Base-by-base conservation (phyloP, 2,888 invertebrate genomes). In the Trachelus troglodyta region DNA sequence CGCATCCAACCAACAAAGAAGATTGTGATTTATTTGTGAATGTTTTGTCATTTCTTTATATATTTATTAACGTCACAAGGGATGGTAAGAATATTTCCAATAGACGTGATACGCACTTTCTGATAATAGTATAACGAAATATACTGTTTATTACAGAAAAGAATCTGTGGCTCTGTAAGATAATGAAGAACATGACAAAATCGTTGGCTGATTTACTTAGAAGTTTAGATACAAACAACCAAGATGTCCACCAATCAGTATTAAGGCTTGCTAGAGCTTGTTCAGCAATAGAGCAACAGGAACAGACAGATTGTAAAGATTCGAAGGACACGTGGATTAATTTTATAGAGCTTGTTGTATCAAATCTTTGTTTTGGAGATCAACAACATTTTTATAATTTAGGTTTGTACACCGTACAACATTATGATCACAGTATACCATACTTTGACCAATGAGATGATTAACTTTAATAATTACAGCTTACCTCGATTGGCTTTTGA, bases 1-100 rank as follows among this genome's bases (percentile, higher is more conserved):
- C 94, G 2, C 93, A 94, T 74, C 96, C 96, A 0, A 94, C 95
- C 0, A 94, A 94, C 75, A 92, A 93, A 75, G 94, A 94, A 69
- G 96, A 96, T 87, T 93, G 93, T 33, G 90, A 93, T 31, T 89
- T 96, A 37, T 92, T 96, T 75, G 92, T 93, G 4, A 89, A 93
- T 40, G 91, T 94, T 75, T 84, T 93, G 12, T 87, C 90, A 77
- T 92, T 92, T 84, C 81, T 93, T 33, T 88, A 88, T 37, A 82
- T 89, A n/a, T 90, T 88, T 76, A 85, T 90, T 23, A 88, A 87
- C 76, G 79, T 87, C 37, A 86, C 85, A 34, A 84, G 84, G 75
- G 77, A 81, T 74, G 88, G 90, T 90, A 82, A 74, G 71, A 71
- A 71, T 71, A 71, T 1, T 71, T 34, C 23, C 33, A 34, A 71